phyloP scores from a whole-genome alignment of 2,888 invertebrate genomes.

The Meiosimyza platycephala region DNA sequence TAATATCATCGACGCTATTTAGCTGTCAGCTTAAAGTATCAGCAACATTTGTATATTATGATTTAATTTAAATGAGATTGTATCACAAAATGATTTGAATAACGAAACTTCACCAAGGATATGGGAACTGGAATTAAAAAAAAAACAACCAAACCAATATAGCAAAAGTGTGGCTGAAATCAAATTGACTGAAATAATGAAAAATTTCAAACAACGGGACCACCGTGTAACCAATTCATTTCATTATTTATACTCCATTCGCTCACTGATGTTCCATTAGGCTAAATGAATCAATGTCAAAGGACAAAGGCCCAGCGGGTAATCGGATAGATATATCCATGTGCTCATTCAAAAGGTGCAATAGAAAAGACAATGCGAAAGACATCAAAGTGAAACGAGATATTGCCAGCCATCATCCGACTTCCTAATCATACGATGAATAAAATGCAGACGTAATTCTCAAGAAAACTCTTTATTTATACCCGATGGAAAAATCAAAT shows the following conservation, averaged over 20 bases:
- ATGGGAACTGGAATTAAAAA: background rate
- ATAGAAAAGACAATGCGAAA: constrained; percentile 9
- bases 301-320: constrained; percentile 56
- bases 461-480: background rate
- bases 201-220: constrained; percentile 25
- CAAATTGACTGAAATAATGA: background rate
- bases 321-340: constrained; percentile 1
- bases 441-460: constrained; percentile 8
- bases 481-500: constrained; percentile 7
- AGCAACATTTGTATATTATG: background rate
- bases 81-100: too few relatives aligned
- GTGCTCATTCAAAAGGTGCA: constrained; percentile 1
- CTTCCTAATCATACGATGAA: background rate
- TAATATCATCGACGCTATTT: background rate
- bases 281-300: constrained; percentile 60
- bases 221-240: constrained; percentile 39
- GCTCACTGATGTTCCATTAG: background rate
- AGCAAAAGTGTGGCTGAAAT: constrained; percentile 6
- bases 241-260: background rate
- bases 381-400: constrained; percentile 12
- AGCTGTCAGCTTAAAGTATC: constrained; percentile 6
- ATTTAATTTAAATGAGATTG: constrained; percentile 1
- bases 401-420: too few relatives aligned
- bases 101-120: background rate
- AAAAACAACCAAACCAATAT: constrained; percentile 1